Conservation (phyloP, 1,140 invertebrate genomes). For the Drosophila sp. region DNA sequence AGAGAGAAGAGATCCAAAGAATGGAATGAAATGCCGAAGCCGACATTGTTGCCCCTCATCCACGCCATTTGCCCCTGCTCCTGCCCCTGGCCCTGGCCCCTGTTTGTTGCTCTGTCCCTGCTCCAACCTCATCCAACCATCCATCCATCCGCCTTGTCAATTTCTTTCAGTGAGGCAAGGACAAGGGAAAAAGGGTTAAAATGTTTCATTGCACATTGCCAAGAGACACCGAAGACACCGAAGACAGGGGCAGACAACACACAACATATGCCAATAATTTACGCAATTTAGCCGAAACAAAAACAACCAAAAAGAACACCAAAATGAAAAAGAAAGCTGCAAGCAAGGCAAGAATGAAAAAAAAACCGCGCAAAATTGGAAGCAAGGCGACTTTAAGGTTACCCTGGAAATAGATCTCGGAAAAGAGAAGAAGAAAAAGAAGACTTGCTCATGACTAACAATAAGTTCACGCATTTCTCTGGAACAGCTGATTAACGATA, state of each 20-base stretch:
- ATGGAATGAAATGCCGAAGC: slow-evolving; percentile 65
- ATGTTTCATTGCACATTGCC: slow-evolving; percentile 70
- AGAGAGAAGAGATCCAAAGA: slow-evolving; percentile 26
- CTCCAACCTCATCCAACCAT: no score
- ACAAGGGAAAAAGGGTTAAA: slow-evolving; percentile 70
- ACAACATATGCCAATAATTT: slow-evolving; percentile 10
- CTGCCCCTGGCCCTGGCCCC: not conserved
- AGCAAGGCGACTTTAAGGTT: no score
- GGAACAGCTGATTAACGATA: no score
- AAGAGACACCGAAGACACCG: slow-evolving; percentile 68
- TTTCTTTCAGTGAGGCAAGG: slow-evolving; percentile 48
- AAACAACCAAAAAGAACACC: slow-evolving; percentile 27
- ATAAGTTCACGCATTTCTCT: no score
- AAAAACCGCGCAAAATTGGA: not conserved
- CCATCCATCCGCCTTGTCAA: slow-evolving; percentile 59
- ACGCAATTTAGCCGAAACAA: slow-evolving; percentile 20
- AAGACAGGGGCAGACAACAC: slow-evolving; percentile 19
- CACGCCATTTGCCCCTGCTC: not conserved
- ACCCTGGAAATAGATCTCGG: no score
- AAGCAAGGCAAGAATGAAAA: slow-evolving; percentile 2
- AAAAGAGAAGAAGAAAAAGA: no score
- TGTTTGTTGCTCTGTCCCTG: no score
- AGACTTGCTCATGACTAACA: no score
- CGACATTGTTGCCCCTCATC: slow-evolving; percentile 24
- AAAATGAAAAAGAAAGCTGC: slow-evolving; percentile 20